Base-by-base conservation (phyloP, 2,113 vertebrate genomes). In the Chascanopsetta lugubris region DNA sequence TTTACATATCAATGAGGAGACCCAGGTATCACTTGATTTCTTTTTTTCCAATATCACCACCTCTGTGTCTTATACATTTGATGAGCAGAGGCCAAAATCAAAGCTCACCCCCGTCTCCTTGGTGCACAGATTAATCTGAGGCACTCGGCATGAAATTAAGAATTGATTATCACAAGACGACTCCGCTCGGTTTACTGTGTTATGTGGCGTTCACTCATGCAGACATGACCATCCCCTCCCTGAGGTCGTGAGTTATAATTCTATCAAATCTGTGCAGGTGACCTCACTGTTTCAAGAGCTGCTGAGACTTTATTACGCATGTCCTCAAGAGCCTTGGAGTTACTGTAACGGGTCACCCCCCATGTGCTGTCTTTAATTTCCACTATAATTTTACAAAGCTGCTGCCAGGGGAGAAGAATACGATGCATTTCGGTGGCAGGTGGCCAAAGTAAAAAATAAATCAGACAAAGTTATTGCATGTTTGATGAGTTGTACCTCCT, bases 71-170 rank as follows among this genome's bases (percentile, higher is more conserved):
- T 56, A 65, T 66, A 22, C 42, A 48, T 57, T 36, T 59, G 57
- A 83, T 49, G 65, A 56, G 38, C 76, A 40, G 25, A 4, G 2
- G 53, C 69, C 29, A 63, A 75, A 83, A 88, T 82, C 76, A 86
- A 83, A 87, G 78, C 76, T 73, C 72, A 72, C 77, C 50, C 50
- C 30, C 51, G 75, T 76, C 76, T 73, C 42, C 53, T 82, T 59
- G 74, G 56, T 38, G 62, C 63, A 72, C 83, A 78, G 85, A 88
- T 90, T 89, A 89, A 89, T 90, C 85, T 77, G 75, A 86, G 57
- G 89, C 90, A 84, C 77, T 88, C 89, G 51, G 86, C 92, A 92
- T 93, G 92, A 93, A 93, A 93, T 93, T 90, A 92, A 89, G 81
- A 92, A 93, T 92, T 87, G 92, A 92, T 93, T 92, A 90, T 90